phyloP scores from a whole-genome alignment of 1,140 invertebrate species.

The Ooceraea biroi region DNA sequence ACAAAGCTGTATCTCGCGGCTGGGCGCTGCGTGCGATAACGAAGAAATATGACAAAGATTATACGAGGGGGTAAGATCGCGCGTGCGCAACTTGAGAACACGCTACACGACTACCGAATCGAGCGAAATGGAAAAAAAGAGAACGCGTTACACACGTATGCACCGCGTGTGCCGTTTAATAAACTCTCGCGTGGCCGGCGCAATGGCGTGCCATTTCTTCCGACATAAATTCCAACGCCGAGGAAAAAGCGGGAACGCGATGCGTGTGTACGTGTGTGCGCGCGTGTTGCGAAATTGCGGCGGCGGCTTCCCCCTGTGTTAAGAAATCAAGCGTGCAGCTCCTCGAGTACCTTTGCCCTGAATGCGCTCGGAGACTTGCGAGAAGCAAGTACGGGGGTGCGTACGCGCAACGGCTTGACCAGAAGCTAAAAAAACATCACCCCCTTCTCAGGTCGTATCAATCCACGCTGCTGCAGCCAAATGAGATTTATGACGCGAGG shows the following conservation, averaged over 20 bases:
- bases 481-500: conserved; percentile 37
- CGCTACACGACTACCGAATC: conserved; percentile 5
- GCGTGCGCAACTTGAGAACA: neutral
- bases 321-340: conserved; percentile 30
- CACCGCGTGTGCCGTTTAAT: conserved; percentile 40
- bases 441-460: neutral
- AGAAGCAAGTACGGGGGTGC: conserved; percentile 20
- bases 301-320: neutral
- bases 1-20: conserved; percentile 1
- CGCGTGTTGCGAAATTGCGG: neutral
- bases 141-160: neutral
- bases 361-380: neutral
- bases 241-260: conserved; percentile 4
- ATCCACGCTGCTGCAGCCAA: conserved; percentile 21
- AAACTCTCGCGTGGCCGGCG: conserved; percentile 39
- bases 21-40: neutral
- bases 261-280: neutral
- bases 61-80: neutral
- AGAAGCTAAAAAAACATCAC: conserved; percentile 32
- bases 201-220: conserved; percentile 45
- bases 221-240: conserved; percentile 49
- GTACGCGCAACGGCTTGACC: conserved; percentile 35
- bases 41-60: conserved; percentile 17
- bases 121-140: conserved; percentile 6
- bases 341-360: neutral